phyloP scores from a whole-genome alignment of 2,888 invertebrate species.

The Pediacus dermestoides region DNA sequence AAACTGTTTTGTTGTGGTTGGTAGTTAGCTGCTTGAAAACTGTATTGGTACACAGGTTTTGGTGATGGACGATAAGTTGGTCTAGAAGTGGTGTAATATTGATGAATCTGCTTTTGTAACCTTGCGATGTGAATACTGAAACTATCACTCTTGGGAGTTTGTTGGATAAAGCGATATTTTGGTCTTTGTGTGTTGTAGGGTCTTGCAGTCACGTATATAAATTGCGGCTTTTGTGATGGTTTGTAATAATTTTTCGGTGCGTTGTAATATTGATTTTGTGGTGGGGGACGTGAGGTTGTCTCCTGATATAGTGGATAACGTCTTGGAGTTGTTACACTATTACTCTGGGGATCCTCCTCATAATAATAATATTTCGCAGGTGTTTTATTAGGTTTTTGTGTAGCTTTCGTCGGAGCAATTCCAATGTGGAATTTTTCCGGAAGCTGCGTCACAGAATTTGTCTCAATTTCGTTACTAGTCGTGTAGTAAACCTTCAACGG shows the following conservation, averaged over 20 bases:
- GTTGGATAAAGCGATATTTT: conserved; percentile 24
- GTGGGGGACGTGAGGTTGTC: conserved; percentile 23
- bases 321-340: conserved; percentile 19
- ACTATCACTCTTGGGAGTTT: conserved; percentile 49
- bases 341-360: conserved; percentile 52
- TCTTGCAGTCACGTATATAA: conserved; percentile 41
- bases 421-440: conserved; percentile 35
- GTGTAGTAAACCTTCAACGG: conserved; percentile 63
- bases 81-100: conserved; percentile 57
- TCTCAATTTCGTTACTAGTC: conserved; percentile 53
- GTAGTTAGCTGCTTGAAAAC: conserved; percentile 62
- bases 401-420: conserved; percentile 16
- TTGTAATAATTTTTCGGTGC: conserved; percentile 26
- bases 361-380: conserved; percentile 66
- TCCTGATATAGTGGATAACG: conserved; percentile 15
- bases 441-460: conserved; percentile 51
- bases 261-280: conserved; percentile 21
- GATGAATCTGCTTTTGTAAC: conserved; percentile 62
- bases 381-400: too few relatives aligned
- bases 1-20: conserved; percentile 41
- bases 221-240: conserved; percentile 29
- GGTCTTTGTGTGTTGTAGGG: conserved; percentile 38
- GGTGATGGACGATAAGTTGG: conserved; percentile 43
- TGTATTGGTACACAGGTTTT: conserved; percentile 70
- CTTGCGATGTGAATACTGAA: conserved; percentile 66